phyloP scores from a whole-genome alignment of 1,140 invertebrate genomes.

The Danaus melanippus region DNA sequence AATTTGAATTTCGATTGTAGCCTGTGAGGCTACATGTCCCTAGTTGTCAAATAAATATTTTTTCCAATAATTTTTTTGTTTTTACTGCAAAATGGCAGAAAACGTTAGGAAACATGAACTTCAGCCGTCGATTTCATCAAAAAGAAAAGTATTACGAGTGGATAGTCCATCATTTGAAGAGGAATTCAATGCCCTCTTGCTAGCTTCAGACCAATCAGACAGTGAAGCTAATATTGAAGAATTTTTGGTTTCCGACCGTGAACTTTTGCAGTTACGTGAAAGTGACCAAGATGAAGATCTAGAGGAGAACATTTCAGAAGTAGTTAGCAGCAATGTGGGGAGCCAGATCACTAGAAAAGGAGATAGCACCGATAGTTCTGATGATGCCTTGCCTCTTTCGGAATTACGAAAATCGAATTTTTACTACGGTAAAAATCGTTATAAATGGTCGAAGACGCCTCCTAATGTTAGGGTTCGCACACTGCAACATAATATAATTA shows the following conservation, averaged over 20 bases:
- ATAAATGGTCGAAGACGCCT: slow-evolving; percentile 29
- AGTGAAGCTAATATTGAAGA: slow-evolving; percentile 24
- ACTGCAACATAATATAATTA: slow-evolving; percentile 28
- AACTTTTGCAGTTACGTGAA: slow-evolving; percentile 20
- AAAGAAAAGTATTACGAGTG: slow-evolving; percentile 14
- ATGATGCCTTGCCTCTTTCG: slow-evolving; percentile 18
- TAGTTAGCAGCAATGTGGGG: slow-evolving; percentile 1
- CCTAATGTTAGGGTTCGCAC: slow-evolving; percentile 25
- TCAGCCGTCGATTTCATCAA: slow-evolving; percentile 13
- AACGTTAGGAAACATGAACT: slow-evolving; percentile 13
- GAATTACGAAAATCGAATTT: slow-evolving; percentile 19
- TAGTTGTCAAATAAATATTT: slow-evolving; percentile 18
- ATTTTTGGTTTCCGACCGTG: slow-evolving; percentile 19
- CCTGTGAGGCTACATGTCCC: slow-evolving; percentile 20
- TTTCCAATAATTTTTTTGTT: slow-evolving; percentile 13
- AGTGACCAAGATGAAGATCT: slow-evolving; percentile 24
- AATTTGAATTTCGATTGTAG: slow-evolving; percentile 16
- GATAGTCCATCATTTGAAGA: slow-evolving; percentile 21
- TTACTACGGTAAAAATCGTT: slow-evolving; percentile 32
- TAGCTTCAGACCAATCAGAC: slow-evolving; percentile 27
- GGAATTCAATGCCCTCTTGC: slow-evolving; percentile 22
- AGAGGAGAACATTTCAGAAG: slow-evolving; percentile 14
- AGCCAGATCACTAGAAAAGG: slow-evolving; percentile 14
- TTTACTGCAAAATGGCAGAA: slow-evolving; percentile 22
- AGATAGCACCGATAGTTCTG: slow-evolving; percentile 14